phyloP scores from a whole-genome alignment of 2,797 vertebrate genomes.

The Nyctalus aviator region DNA sequence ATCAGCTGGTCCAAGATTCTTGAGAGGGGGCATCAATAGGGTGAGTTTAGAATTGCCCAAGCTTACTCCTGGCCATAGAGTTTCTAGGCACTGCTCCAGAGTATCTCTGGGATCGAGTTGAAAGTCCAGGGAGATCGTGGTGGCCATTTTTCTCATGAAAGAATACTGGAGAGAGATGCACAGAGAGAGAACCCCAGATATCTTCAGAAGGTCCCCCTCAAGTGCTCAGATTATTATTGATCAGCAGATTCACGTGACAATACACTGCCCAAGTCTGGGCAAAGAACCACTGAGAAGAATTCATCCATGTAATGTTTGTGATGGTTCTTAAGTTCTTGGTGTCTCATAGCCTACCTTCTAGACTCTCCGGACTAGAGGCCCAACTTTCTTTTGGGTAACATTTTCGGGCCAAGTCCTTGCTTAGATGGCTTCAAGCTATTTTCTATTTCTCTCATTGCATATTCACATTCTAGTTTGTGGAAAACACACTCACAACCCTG shows the following conservation, averaged over 20 bases:
- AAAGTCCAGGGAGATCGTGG: neutral
- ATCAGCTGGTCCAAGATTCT: neutral
- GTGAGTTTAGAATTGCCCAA: neutral
- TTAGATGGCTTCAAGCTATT: conserved; percentile 3
- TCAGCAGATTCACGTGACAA: neutral
- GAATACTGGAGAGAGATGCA: neutral
- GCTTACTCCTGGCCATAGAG: neutral
- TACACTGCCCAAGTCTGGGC: neutral
- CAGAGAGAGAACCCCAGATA: neutral
- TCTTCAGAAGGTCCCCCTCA: neutral
- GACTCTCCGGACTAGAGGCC: neutral
- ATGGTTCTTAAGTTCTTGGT: neutral
- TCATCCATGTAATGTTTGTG: neutral
- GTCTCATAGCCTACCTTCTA: neutral
- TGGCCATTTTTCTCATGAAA: neutral
- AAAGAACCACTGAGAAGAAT: neutral
- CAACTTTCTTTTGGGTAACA: conserved; percentile 16
- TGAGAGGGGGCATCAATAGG: neutral
- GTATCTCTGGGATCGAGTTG: neutral
- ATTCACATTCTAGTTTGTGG: neutral
- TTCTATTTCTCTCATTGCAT: neutral
- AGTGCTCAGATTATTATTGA: neutral
- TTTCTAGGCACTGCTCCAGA: neutral
- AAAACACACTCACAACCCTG: conserved; percentile 22
- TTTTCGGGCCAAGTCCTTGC: neutral